A percentile compares a stretch with the other conserved stretches of the same genome.
Evolutionary conservation across 2,888 invertebrate genomes (phyloP).

Genomic region (Thera britannica): DNA sequence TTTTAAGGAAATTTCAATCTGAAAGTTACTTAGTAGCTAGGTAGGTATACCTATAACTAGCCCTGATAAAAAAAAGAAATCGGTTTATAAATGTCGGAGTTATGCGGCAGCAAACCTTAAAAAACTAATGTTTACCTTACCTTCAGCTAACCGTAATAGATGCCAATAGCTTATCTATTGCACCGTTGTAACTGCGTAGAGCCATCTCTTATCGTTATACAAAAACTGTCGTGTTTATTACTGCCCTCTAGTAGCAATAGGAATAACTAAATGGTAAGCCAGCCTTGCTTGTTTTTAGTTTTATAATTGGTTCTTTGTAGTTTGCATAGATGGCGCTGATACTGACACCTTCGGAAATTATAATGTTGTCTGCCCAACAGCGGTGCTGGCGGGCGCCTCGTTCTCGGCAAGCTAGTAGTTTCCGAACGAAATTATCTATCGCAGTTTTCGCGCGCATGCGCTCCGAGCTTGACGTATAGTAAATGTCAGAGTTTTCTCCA

Average conservation of each 20-base stretch:
- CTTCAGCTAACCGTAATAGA: too few relatives aligned
- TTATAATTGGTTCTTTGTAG: background rate
- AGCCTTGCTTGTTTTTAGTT: background rate
- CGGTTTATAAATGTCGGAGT: too few relatives aligned
- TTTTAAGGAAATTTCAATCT: too few relatives aligned
- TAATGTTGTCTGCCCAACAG: too few relatives aligned
- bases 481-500: conserved; percentile 43
- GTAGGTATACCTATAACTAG: too few relatives aligned
- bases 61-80: too few relatives aligned
- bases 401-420: conserved; percentile 29
- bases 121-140: too few relatives aligned
- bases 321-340: conserved; percentile 11
- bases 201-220: background rate
- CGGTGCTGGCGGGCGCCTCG: background rate
- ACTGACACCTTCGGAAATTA: background rate
- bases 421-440: conserved; percentile 47
- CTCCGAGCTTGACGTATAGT: conserved; percentile 58
- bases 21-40: too few relatives aligned
- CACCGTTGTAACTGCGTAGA: background rate
- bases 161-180: background rate
- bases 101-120: too few relatives aligned
- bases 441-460: conserved; percentile 81
- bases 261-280: background rate
- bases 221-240: background rate
- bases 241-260: conserved; percentile 8